Evolutionary conservation across 1,140 invertebrate species (phyloP), one percentile per base, ranked within the genome.

Genomic region (Penaeus japonicus): DNA sequence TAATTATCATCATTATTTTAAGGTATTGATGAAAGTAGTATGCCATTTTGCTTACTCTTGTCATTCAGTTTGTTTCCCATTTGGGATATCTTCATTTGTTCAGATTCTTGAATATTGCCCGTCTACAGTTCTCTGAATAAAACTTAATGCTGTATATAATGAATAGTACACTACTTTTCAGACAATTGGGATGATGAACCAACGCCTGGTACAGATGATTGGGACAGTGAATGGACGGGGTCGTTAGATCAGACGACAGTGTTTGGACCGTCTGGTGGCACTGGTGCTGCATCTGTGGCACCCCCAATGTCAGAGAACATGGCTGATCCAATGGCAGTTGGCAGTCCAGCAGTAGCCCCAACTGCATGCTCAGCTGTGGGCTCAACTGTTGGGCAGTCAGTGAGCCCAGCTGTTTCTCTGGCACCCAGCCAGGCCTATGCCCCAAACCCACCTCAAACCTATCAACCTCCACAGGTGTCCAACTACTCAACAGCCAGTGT

Each of bases 121-220:
- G 10, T 47, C 10, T 47, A 12, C 5, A 47, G 47, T 47, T 47
- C 15, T 47, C 47, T 47, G 47, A 47, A 47, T 4, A 47, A 15
- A 12, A 12, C 10, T 47, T 0, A 47, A 15, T 47, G 15, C 27
- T 81, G 5, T 57, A 57, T 54, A 4, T 54, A 20, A 24, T 30
- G 27, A 17, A 65, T 5, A 27, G 35, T 35, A 15, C 35, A 39
- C 24, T 5, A 39, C 12, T 22, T 79, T 84, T 20, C 92, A 93
- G 85, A 84, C 90, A 87, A 77, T 91, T 84, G 47, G 91, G 91
- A 47, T 91, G 30, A 91, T 59, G 83, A 90, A 90, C 80, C 85
- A 22, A 57, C 84, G 12, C 73, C 73, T 17, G 55, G 59, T 55
- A n/a, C 78, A 55, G 89, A 90, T 77, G 90, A 91, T 65, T 90